Conservation (phyloP, 2,888 invertebrate genomes). For the Acanthosepion pharaonis region DNA sequence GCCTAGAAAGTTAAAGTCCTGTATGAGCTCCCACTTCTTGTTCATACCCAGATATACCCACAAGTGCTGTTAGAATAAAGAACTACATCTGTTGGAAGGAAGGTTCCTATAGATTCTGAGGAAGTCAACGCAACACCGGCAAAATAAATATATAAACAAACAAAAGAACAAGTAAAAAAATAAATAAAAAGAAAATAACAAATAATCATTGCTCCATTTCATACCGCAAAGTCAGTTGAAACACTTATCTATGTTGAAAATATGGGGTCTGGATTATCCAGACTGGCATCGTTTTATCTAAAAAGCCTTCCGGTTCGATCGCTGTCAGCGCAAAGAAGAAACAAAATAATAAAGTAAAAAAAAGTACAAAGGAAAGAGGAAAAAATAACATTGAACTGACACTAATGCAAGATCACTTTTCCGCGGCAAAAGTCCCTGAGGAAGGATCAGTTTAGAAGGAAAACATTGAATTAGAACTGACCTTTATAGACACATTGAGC, state of each 20-base stretch:
- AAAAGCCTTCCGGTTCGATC: conserved; percentile 21
- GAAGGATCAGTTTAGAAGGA: neutral
- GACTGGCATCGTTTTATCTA: conserved; percentile 3
- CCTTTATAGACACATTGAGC: conserved; percentile 8
- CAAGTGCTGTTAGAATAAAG: too few relatives aligned
- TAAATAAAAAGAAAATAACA: neutral
- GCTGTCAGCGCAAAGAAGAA: conserved; percentile 17
- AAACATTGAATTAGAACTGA: conserved; percentile 22
- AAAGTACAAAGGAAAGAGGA: neutral
- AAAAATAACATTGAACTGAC: neutral
- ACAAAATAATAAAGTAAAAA: neutral
- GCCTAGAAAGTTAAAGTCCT: too few relatives aligned
- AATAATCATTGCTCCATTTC: neutral
- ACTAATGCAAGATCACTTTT: conserved; percentile 9
- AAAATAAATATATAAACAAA: neutral
- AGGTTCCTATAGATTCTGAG: too few relatives aligned
- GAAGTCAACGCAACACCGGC: too few relatives aligned
- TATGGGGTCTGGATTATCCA: neutral
- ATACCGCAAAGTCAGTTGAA: neutral
- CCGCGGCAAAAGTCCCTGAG: neutral
- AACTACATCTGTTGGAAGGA: too few relatives aligned
- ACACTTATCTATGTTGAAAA: neutral
- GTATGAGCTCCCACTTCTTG: too few relatives aligned
- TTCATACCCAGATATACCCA: too few relatives aligned
- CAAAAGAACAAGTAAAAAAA: neutral